These are phyloP conservation scores for Caloenas nicobarica DNA, from an alignment of 2,113 vertebrate species.

Conservation along the genomic window DNA sequence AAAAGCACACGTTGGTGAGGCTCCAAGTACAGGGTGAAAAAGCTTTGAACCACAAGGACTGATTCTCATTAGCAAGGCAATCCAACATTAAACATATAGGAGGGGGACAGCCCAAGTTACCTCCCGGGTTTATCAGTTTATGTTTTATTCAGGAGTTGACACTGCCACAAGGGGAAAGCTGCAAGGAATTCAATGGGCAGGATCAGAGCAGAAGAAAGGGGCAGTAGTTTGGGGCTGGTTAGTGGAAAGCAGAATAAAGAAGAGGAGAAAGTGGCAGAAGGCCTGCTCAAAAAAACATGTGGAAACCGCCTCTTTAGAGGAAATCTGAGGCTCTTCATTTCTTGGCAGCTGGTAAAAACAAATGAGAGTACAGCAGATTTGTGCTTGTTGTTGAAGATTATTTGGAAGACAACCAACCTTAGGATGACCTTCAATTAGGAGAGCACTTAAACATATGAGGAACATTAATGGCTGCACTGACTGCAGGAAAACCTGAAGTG, in stretches of 20 bases:
- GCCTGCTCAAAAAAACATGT: background rate
- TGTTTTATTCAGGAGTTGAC: background rate
- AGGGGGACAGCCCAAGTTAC: background rate
- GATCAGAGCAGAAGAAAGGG: background rate
- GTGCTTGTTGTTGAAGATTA: background rate
- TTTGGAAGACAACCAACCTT: background rate
- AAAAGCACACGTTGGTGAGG: background rate
- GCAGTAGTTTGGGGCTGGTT: background rate
- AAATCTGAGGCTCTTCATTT: background rate
- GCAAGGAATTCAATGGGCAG: background rate
- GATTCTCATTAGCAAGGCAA: background rate
- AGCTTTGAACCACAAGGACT: accelerated
- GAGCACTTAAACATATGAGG: background rate
- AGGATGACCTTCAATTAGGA: background rate
- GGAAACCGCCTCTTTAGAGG: background rate
- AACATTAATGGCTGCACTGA: background rate
- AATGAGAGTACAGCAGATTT: background rate
- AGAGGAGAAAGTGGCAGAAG: background rate
- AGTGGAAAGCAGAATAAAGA: background rate
- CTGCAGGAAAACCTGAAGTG: background rate
- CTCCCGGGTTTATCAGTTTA: background rate
- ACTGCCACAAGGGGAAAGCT: background rate
- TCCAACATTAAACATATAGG: background rate
- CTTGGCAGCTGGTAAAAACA: background rate
- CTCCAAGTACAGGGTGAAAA: background rate